Conservation (phyloP, 2,113 vertebrate genomes). For the Percina caprodes region DNA sequence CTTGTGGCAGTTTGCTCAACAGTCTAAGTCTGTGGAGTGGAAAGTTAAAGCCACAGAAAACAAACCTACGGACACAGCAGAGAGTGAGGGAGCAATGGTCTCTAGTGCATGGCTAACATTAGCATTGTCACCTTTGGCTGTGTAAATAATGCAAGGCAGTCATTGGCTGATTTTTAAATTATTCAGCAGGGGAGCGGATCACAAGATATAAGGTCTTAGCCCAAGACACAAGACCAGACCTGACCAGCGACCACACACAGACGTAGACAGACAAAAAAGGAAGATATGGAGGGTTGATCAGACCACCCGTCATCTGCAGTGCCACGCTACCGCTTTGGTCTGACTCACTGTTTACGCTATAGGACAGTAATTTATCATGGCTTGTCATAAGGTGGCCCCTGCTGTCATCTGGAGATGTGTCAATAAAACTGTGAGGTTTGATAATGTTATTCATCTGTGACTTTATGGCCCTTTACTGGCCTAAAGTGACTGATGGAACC, state of each 20-base stretch:
- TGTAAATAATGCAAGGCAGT: slow-evolving; percentile 81
- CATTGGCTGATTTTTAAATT: slow-evolving; percentile 82
- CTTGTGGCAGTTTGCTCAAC: neutral
- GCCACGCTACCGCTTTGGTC: slow-evolving; percentile 14
- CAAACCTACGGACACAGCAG: neutral
- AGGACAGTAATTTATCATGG: slow-evolving; percentile 49
- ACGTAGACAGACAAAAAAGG: slow-evolving; percentile 11
- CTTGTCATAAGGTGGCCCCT: slow-evolving; percentile 45
- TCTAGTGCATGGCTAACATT: slow-evolving; percentile 51
- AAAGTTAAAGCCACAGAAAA: neutral
- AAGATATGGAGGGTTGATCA: neutral
- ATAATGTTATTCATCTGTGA: slow-evolving; percentile 33
- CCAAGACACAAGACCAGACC: slow-evolving; percentile 58
- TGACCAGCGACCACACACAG: slow-evolving; percentile 28
- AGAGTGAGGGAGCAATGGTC: slow-evolving; percentile 25
- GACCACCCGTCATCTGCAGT: slow-evolving; percentile 32
- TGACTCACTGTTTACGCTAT: slow-evolving; percentile 57
- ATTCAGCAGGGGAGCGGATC: slow-evolving; percentile 78
- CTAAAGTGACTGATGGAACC: neutral
- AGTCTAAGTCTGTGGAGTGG: neutral
- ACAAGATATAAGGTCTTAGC: slow-evolving; percentile 72
- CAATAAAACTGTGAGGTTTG: slow-evolving; percentile 66
- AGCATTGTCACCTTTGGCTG: slow-evolving; percentile 78
- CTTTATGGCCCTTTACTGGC: neutral
- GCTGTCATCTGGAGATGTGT: slow-evolving; percentile 56